Conservation (phyloP, 2,113 vertebrate genomes). For the Elaphurus davidianus region DNA sequence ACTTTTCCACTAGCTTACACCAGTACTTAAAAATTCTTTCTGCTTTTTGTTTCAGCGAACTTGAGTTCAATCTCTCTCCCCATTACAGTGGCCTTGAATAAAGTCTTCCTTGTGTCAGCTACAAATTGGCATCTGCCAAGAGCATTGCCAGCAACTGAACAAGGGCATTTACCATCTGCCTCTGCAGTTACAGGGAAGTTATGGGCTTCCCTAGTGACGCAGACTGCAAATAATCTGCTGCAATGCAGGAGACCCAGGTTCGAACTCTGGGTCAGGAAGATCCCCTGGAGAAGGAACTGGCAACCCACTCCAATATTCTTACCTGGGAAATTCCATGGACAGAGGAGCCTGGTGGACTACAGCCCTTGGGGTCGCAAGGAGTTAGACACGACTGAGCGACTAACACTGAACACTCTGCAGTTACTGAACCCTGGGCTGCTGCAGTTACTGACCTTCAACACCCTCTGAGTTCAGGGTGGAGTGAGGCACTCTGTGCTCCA, state of each 20-base stretch:
- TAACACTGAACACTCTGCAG: background rate
- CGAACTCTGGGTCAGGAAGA: background rate
- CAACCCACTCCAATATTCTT: background rate
- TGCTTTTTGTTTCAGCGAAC: background rate
- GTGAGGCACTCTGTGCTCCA: background rate
- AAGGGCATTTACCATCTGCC: background rate
- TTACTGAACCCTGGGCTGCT: background rate
- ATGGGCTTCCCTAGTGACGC: background rate
- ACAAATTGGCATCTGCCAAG: background rate
- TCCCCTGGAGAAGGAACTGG: background rate
- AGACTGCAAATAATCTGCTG: background rate
- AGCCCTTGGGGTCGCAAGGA: background rate
- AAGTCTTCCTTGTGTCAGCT: background rate
- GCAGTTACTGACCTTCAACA: background rate
- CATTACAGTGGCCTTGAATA: background rate
- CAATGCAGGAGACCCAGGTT: background rate
- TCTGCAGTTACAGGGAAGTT: background rate
- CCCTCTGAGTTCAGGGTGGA: background rate
- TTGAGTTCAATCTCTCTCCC: background rate
- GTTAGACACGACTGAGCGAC: background rate
- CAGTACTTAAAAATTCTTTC: background rate
- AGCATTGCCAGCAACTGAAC: background rate
- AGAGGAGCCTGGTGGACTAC: background rate
- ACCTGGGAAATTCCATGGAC: background rate
- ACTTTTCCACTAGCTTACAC: background rate